Percentiles rank a stretch among this genome's conserved stretches.
Evolutionary conservation across 2,888 invertebrate species (phyloP).

Genomic region (Galeopsomyia nigrocyanea): DNA sequence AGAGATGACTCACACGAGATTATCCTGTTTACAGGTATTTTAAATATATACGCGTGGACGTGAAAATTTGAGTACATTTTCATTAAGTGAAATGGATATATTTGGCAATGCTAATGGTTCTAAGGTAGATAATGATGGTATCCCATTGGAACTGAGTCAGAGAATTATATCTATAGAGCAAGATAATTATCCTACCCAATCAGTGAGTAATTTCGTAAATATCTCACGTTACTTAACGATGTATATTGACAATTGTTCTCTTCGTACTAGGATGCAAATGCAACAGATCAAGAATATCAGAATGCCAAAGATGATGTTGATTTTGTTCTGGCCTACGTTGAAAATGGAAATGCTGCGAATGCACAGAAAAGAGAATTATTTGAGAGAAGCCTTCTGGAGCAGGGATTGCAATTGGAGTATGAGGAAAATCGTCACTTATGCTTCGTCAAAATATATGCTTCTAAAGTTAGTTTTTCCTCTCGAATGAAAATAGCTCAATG

Average conservation of each 20-base stretch:
- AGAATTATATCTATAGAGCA: constrained; percentile 54
- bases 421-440: constrained; percentile 75
- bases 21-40: constrained; percentile 11
- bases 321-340: constrained; percentile 76
- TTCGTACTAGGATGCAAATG: constrained; percentile 45
- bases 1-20: constrained; percentile 23
- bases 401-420: constrained; percentile 75
- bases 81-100: constrained; percentile 27
- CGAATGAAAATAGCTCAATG: no score
- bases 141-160: constrained; percentile 50
- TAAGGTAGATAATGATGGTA: constrained; percentile 29
- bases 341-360: constrained; percentile 63
- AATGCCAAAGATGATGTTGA: constrained; percentile 70
- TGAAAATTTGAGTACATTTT: no score
- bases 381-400: constrained; percentile 66
- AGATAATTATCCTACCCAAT: constrained; percentile 46
- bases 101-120: constrained; percentile 27
- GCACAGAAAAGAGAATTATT: constrained; percentile 66
- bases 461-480: constrained; percentile 63
- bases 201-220: constrained; percentile 22
- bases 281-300: constrained; percentile 38
- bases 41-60: not conserved
- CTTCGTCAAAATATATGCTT: constrained; percentile 83
- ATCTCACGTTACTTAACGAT: constrained; percentile 2
- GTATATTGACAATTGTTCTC: constrained; percentile 6